These are phyloP conservation scores for Poeciliopsis presidionis DNA, from an alignment of 2,797 vertebrate genomes.

Conservation along the genomic window DNA sequence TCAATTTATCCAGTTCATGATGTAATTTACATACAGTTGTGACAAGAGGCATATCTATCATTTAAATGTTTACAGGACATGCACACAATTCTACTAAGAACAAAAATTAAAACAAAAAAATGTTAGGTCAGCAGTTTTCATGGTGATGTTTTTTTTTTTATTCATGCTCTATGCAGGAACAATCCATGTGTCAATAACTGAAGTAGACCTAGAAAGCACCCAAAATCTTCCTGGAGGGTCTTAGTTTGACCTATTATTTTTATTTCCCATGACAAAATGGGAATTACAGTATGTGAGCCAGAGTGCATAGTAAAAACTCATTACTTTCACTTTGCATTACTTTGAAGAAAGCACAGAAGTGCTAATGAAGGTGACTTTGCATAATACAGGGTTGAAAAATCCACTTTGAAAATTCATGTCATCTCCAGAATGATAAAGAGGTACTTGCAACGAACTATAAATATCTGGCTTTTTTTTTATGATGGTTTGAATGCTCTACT, in stretches of 20 bases:
- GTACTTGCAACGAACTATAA: neutral
- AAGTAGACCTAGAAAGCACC: conserved; percentile 26
- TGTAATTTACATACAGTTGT: neutral
- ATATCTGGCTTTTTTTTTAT: neutral
- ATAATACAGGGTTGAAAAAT: neutral
- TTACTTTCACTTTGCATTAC: conserved; percentile 32
- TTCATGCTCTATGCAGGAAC: neutral
- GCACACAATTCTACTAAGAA: neutral
- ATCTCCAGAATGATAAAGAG: neutral
- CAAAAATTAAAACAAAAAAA: neutral
- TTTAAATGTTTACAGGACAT: neutral
- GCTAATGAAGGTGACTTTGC: neutral
- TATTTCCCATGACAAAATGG: conserved; percentile 16
- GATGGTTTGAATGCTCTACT: neutral
- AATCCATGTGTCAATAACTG: neutral
- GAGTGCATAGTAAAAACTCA: neutral
- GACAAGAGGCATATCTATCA: neutral
- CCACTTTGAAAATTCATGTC: neutral
- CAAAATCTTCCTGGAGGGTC: conserved; percentile 7
- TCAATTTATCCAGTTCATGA: neutral
- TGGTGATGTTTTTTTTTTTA: neutral
- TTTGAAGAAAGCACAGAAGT: conserved; percentile 26
- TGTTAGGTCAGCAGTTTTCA: neutral
- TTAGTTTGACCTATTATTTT: conserved; percentile 40
- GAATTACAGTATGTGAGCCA: conserved; percentile 22